A percentile compares a stretch with the other conserved stretches of the same genome.
phyloP scores from a whole-genome alignment of 2,888 invertebrate species.

The Heliconius ismenius region DNA sequence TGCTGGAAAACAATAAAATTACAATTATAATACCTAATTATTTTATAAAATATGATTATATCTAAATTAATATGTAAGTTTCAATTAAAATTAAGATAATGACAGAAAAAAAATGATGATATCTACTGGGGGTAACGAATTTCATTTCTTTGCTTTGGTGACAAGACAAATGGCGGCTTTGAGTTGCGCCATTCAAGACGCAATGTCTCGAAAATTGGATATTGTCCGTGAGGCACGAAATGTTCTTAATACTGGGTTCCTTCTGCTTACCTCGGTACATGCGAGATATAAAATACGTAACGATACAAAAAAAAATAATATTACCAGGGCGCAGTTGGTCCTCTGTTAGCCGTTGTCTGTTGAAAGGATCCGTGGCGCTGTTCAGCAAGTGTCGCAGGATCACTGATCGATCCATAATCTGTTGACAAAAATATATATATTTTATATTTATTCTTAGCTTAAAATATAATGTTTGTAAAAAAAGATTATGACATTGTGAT shows the following conservation, averaged over 20 bases:
- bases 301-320: background rate
- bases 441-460: too few relatives aligned
- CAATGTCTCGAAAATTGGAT: background rate
- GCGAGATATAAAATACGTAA: background rate
- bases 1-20: slow-evolving; percentile 78
- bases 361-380: slow-evolving; percentile 98
- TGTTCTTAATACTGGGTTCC: background rate
- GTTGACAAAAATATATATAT: slow-evolving; percentile 45
- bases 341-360: slow-evolving; percentile 95
- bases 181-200: background rate
- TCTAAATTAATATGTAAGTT: background rate
- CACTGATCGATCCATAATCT: slow-evolving; percentile 95
- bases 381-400: slow-evolving; percentile 96
- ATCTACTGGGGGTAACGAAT: too few relatives aligned
- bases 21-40: background rate
- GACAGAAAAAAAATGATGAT: too few relatives aligned
- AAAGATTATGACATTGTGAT: too few relatives aligned
- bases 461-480: too few relatives aligned
- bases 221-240: background rate
- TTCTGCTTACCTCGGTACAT: too few relatives aligned
- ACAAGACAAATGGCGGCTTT: background rate
- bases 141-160: too few relatives aligned
- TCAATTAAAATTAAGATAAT: too few relatives aligned
- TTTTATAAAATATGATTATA: background rate
- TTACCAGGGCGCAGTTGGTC: slow-evolving; percentile 95